phyloP scores from a whole-genome alignment of 2,888 invertebrate species.

The Caradrina clavipalpis region DNA sequence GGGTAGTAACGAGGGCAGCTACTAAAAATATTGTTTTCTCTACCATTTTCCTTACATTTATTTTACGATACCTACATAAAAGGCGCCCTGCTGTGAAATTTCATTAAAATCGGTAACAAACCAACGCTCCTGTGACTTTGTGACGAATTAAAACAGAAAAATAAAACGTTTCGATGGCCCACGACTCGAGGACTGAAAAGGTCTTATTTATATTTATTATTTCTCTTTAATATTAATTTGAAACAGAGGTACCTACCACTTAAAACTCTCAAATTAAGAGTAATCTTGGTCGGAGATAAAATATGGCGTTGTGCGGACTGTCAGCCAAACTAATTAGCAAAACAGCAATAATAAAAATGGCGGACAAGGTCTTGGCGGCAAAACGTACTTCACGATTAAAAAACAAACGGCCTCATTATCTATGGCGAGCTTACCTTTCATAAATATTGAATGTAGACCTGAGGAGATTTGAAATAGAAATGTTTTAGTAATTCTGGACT shows the following conservation, averaged over 20 bases:
- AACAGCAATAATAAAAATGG: slow-evolving; percentile 32
- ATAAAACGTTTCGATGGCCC: slow-evolving; percentile 24
- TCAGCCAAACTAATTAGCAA: slow-evolving; percentile 37
- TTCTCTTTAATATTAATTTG: slow-evolving; percentile 30
- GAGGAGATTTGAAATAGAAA: not conserved
- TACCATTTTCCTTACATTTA: slow-evolving; percentile 54
- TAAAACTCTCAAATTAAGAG: slow-evolving; percentile 32
- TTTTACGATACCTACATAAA: slow-evolving; percentile 60
- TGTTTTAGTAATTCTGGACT: slow-evolving; percentile 2
- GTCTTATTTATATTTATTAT: slow-evolving; percentile 27
- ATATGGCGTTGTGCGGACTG: slow-evolving; percentile 14
- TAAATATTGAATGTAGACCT: slow-evolving; percentile 24
- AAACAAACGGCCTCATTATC: slow-evolving; percentile 11
- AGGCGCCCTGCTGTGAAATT: slow-evolving; percentile 56
- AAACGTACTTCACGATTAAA: slow-evolving; percentile 1
- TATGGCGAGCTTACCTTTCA: slow-evolving; percentile 5
- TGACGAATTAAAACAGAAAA: slow-evolving; percentile 35
- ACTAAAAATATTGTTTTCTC: slow-evolving; percentile 58
- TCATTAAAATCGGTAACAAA: slow-evolving; percentile 55
- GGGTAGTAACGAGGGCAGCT: slow-evolving; percentile 25
- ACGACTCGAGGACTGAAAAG: not conserved
- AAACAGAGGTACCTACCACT: slow-evolving; percentile 2
- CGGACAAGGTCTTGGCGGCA: not conserved
- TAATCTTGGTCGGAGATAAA: slow-evolving; percentile 35
- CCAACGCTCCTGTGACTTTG: slow-evolving; percentile 23